These are phyloP conservation scores for Rachycentron canadum DNA, from an alignment of 2,797 vertebrate species.

Conservation along the genomic window DNA sequence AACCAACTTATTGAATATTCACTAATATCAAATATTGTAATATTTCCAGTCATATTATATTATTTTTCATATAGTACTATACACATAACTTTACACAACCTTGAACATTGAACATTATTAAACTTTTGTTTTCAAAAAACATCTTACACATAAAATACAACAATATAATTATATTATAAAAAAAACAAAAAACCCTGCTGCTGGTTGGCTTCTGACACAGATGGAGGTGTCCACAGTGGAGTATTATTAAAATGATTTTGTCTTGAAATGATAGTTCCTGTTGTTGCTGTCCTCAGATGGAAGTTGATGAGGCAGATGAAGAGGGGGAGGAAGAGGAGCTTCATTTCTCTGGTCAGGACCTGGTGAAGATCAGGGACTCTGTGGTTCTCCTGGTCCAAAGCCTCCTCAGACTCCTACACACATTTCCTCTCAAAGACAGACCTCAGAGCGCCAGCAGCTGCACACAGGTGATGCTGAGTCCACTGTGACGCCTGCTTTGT, in stretches of 20 bases:
- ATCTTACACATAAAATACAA: no score
- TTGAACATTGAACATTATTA: no score
- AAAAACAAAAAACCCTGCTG: no score
- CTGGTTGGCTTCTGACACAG: no score
- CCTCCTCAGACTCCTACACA: constrained; percentile 89
- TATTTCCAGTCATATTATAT: no score
- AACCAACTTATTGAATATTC: background rate
- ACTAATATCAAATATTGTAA: no score
- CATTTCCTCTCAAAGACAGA: constrained; percentile 89
- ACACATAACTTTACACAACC: no score
- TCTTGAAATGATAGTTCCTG: background rate
- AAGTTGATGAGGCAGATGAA: constrained; percentile 78
- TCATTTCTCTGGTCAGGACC: constrained; percentile 86
- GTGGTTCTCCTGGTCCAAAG: constrained; percentile 87
- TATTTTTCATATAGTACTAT: no score
- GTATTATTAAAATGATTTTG: background rate
- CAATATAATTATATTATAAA: no score
- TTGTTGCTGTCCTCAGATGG: constrained; percentile 65
- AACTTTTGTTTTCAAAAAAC: no score
- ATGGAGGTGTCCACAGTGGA: background rate
- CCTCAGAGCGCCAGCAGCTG: constrained; percentile 86
- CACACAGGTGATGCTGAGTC: constrained; percentile 82
- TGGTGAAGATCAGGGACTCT: constrained; percentile 85
- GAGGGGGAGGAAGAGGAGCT: constrained; percentile 83
- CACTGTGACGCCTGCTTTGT: accelerated